Conservation (phyloP, 2,797 vertebrate genomes). For the Alectoris magna region DNA sequence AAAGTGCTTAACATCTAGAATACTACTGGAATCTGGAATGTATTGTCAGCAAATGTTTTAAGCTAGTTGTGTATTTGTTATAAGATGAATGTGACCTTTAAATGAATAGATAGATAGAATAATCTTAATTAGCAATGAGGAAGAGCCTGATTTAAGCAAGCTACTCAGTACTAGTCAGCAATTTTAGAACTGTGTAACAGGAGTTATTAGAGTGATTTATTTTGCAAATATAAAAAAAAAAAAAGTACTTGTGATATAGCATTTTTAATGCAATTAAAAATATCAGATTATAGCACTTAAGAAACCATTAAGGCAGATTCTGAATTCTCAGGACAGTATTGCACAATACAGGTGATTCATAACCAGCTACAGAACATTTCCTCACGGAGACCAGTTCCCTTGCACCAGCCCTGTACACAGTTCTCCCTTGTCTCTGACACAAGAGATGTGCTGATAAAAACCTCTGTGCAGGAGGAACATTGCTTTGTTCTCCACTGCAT, state of each 20-base stretch:
- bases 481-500: background rate
- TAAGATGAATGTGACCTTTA: background rate
- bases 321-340: background rate
- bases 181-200: background rate
- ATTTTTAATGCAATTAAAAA: background rate
- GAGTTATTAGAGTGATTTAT: background rate
- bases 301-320: background rate
- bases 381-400: background rate
- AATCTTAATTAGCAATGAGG: background rate
- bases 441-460: slow-evolving; percentile 21
- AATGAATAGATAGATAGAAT: background rate
- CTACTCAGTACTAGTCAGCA: background rate
- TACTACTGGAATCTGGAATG: background rate
- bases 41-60: background rate
- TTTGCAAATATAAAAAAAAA: background rate
- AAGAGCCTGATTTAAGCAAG: background rate
- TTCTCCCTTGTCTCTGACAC: background rate
- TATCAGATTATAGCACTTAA: background rate
- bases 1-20: background rate
- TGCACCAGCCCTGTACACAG: background rate
- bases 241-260: background rate
- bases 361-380: background rate
- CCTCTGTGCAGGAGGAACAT: background rate
- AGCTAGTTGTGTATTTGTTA: background rate
- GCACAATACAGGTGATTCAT: background rate